A percentile compares a stretch with the other conserved stretches of the same genome.
Evolutionary conservation across 2,113 vertebrate genomes (phyloP).

Genomic region (Pholis gunnellus): DNA sequence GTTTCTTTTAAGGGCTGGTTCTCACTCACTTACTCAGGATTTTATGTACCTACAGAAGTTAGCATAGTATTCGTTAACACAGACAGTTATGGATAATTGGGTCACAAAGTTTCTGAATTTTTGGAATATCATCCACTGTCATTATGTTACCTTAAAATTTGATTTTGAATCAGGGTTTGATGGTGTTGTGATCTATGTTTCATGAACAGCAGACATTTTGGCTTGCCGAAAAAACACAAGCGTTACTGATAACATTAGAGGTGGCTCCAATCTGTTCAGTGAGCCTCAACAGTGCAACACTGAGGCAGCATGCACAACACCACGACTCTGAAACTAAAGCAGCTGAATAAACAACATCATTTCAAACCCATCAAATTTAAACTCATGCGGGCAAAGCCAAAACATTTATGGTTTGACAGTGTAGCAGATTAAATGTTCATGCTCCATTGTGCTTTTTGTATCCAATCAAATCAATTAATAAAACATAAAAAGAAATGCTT

Average conservation of each 20-base stretch:
- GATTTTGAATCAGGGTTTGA: not conserved
- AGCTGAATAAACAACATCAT: not conserved
- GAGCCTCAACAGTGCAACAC: not conserved
- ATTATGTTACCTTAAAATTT: not conserved
- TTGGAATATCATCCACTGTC: not conserved
- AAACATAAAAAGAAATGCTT: not conserved
- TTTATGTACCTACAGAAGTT: not conserved
- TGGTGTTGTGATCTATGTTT: not conserved
- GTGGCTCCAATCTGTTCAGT: not conserved
- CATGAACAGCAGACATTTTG: not conserved
- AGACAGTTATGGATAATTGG: not conserved
- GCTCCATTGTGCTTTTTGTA: not conserved
- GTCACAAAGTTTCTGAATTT: not conserved
- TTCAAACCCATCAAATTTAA: not conserved
- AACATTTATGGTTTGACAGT: not conserved
- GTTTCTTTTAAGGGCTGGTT: not conserved
- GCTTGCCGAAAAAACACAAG: not conserved
- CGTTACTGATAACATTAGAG: not conserved
- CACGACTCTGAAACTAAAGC: not conserved
- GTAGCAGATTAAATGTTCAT: not conserved
- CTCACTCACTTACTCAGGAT: not conserved
- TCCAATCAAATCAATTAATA: not conserved
- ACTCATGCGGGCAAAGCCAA: not conserved
- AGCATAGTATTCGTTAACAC: too few species aligned
- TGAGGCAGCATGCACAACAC: not conserved